Evolutionary conservation across 2,797 vertebrate genomes (phyloP).

Genomic region (Cercopithecus petaurista): DNA sequence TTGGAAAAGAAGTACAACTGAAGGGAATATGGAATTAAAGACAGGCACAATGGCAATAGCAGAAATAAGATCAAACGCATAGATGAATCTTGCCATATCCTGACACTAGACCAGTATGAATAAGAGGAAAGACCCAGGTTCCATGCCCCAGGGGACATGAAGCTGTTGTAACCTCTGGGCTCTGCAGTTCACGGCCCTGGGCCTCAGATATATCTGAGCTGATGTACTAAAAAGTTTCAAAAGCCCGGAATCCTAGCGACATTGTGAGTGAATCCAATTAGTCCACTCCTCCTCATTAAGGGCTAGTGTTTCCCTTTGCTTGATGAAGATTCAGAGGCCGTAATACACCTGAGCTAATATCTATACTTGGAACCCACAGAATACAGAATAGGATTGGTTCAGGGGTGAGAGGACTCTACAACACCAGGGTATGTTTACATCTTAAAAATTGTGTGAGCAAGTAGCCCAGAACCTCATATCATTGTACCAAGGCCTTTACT

Average conservation of each 20-base stretch:
- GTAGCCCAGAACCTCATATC: not conserved
- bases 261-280: not conserved
- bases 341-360: not conserved
- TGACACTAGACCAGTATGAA: not conserved
- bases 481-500: not conserved
- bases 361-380: not conserved
- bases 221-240: not conserved
- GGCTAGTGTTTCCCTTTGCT: not conserved
- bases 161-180: not conserved
- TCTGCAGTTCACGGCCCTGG: not conserved
- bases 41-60: not conserved
- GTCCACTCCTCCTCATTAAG: not conserved
- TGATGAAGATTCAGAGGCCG: not conserved
- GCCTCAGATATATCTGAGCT: not conserved
- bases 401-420: too few species aligned
- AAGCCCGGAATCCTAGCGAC: too few species aligned
- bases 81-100: not conserved
- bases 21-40: not conserved
- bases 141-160: not conserved
- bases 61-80: not conserved
- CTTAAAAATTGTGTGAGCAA: not conserved
- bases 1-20: not conserved
- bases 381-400: not conserved
- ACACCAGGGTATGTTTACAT: not conserved
- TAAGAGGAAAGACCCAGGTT: not conserved